Conservation (phyloP, 2,113 vertebrate species). For the Callionymus lyra region DNA sequence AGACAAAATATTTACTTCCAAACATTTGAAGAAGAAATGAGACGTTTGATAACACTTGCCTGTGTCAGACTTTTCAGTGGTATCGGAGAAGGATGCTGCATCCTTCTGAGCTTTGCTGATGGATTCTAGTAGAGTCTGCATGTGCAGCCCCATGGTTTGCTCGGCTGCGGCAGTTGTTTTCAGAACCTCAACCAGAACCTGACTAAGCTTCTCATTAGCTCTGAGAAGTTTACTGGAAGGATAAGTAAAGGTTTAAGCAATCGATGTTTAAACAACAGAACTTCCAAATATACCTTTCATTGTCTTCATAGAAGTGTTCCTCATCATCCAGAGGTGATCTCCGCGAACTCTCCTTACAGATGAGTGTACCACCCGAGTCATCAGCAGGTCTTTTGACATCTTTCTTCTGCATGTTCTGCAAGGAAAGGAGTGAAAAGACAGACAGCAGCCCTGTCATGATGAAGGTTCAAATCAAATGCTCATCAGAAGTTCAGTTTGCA, state of each 20-base stretch:
- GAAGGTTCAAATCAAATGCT: conserved; percentile 39
- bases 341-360: conserved; percentile 33
- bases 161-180: conserved; percentile 86
- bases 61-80: conserved; percentile 53
- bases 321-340: conserved; percentile 42
- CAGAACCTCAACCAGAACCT: conserved; percentile 80
- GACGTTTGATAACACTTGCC: conserved; percentile 16
- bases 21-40: too few species aligned
- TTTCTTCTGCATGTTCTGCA: conserved; percentile 67
- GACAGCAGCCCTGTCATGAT: conserved; percentile 84
- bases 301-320: conserved; percentile 49
- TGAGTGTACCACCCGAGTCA: background rate
- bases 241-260: background rate
- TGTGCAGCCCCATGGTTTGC: conserved; percentile 82
- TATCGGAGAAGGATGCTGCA: conserved; percentile 10
- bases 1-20: too few species aligned
- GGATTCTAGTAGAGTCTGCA: conserved; percentile 71
- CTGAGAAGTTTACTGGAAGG: conserved; percentile 65
- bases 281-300: conserved; percentile 71
- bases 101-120: conserved; percentile 52
- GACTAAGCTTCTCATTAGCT: conserved; percentile 76
- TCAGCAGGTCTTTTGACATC: conserved; percentile 37
- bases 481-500: conserved; percentile 19
- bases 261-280: too few species aligned
- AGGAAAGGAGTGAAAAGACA: conserved; percentile 76